Percentiles rank a stretch among this genome's conserved stretches.
These are phyloP conservation scores for Caenorhabditis drosophilae DNA, from an alignment of 2,888 invertebrate genomes.

Conservation along the genomic window DNA sequence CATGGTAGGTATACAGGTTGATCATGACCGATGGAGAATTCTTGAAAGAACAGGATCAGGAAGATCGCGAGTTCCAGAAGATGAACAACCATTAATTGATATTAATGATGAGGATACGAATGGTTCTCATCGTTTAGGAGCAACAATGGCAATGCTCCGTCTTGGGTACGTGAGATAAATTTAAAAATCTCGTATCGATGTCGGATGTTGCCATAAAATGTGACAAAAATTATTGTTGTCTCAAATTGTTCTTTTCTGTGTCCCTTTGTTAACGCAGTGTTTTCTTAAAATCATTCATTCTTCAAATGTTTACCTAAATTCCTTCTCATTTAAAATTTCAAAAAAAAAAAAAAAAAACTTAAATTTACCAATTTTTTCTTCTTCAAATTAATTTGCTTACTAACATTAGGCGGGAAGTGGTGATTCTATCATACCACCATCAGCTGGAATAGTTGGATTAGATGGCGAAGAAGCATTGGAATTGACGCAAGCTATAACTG, in stretches of 20 bases:
- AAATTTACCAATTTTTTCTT: too few species aligned
- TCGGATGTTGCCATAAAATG: too few species aligned
- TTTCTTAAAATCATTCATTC: too few species aligned
- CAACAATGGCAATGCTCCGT: conserved; percentile 28
- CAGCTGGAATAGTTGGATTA: neutral
- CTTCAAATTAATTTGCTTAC: too few species aligned
- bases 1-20: conserved; percentile 46
- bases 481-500: conserved; percentile 36
- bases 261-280: too few species aligned
- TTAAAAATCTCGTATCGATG: too few species aligned
- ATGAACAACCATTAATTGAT: conserved; percentile 38
- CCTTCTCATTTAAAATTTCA: too few species aligned
- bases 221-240: too few species aligned
- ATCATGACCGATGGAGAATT: conserved; percentile 53
- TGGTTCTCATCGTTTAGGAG: conserved; percentile 1
- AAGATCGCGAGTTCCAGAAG: conserved; percentile 10
- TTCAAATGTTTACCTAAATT: neutral
- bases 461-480: conserved; percentile 46
- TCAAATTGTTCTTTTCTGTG: too few species aligned
- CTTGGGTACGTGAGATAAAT: conserved; percentile 45
- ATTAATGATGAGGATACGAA: conserved; percentile 17
- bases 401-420: conserved; percentile 45
- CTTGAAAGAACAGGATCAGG: conserved; percentile 19
- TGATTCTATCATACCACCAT: conserved; percentile 20
- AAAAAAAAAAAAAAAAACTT: too few species aligned